phyloP scores from a whole-genome alignment of 1,140 invertebrate genomes.

The Drosophila santomea region DNA sequence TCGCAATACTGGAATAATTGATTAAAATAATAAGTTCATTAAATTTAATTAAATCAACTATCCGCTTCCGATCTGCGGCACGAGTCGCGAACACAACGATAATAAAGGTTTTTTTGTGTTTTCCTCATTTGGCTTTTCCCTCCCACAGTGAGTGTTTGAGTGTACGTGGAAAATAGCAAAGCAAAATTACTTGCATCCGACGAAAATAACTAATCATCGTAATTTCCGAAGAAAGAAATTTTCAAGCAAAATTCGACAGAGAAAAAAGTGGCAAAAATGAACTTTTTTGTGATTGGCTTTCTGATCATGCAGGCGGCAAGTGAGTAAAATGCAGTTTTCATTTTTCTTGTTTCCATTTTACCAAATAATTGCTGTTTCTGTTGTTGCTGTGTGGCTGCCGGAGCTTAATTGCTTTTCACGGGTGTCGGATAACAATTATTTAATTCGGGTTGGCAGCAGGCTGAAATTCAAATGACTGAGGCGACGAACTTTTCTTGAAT shows the following conservation, averaged over 20 bases:
- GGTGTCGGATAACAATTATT: conserved; percentile 38
- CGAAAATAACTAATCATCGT: conserved; percentile 54
- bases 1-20: conserved; percentile 35
- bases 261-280: conserved; percentile 65
- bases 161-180: conserved; percentile 37
- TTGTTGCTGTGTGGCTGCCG: neutral
- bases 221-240: conserved; percentile 28
- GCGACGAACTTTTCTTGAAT: conserved; percentile 32
- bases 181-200: conserved; percentile 56
- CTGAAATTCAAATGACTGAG: conserved; percentile 22
- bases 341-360: conserved; percentile 36
- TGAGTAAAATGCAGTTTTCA: conserved; percentile 62
- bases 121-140: conserved; percentile 37
- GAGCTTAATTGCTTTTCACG: conserved; percentile 39
- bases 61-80: conserved; percentile 71
- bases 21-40: conserved; percentile 71
- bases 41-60: conserved; percentile 75
- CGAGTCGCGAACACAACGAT: conserved; percentile 45
- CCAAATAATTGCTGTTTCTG: conserved; percentile 26
- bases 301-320: conserved; percentile 84
- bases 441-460: conserved; percentile 22
- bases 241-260: conserved; percentile 39
- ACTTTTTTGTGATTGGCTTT: conserved; percentile 83
- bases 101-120: conserved; percentile 62
- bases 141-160: conserved; percentile 16